A percentile compares a stretch with the other conserved stretches of the same genome.
Conservation (phyloP, 2,888 invertebrate species). For the Dolichopus griseipennis region DNA sequence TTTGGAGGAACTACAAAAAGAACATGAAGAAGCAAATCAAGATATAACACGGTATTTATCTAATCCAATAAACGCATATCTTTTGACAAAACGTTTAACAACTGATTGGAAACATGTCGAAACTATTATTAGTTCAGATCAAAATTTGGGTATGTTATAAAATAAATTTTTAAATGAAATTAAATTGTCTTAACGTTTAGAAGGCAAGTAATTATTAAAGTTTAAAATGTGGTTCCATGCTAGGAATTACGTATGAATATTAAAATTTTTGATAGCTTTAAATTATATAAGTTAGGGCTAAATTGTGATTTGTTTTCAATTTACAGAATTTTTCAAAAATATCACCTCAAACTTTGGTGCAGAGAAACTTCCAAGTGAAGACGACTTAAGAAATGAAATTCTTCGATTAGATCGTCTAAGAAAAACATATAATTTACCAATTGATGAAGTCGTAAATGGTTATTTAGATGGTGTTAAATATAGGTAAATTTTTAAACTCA, state of each 20-base stretch:
- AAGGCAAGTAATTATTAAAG: too few species aligned
- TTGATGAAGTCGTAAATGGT: slow-evolving; percentile 69
- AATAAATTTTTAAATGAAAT: too few species aligned
- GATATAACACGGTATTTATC: slow-evolving; percentile 75
- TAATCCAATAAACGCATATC: slow-evolving; percentile 92
- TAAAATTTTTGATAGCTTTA: too few species aligned
- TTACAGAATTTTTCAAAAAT: slow-evolving; percentile 63
- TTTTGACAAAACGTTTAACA: slow-evolving; percentile 86
- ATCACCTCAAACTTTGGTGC: slow-evolving; percentile 52
- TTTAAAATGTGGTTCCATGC: too few species aligned
- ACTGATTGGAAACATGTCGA: slow-evolving; percentile 84
- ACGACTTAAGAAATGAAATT: slow-evolving; percentile 85
- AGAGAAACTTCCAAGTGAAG: slow-evolving; percentile 56
- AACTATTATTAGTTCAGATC: slow-evolving; percentile 61
- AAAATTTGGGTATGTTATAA: slow-evolving; percentile 49
- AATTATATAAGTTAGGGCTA: background rate
- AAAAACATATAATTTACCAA: slow-evolving; percentile 77
- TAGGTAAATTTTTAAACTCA: slow-evolving; percentile 44
- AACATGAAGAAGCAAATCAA: slow-evolving; percentile 67
- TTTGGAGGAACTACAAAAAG: slow-evolving; percentile 60
- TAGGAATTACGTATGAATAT: too few species aligned
- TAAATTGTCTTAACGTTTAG: too few species aligned
- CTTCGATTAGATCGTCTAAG: slow-evolving; percentile 81
- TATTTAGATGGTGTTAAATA: slow-evolving; percentile 68
- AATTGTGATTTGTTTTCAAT: slow-evolving; percentile 42